Evolutionary conservation across 2,888 invertebrate species (phyloP), one percentile per base, ranked within the genome.

Genomic region (Zaprionus obscuricornis): DNA sequence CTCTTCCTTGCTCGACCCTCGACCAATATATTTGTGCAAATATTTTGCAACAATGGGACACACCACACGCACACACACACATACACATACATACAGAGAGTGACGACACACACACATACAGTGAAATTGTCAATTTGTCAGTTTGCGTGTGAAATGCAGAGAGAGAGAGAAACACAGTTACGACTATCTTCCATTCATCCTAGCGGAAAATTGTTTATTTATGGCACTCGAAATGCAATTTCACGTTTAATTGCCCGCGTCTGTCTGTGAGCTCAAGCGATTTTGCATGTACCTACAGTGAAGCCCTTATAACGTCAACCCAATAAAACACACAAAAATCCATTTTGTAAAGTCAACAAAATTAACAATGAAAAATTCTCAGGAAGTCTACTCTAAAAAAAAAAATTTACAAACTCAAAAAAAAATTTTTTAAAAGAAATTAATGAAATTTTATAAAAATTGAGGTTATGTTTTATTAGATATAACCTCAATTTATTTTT

Each of bases 71-170:
- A 20, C 43, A 22, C 60, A 54, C 52, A 59, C 62, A n/a, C n/a
- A n/a, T n/a, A n/a, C n/a, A n/a, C n/a, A n/a, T n/a, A n/a, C n/a
- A n/a, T n/a, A n/a, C n/a, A n/a, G n/a, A n/a, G n/a, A n/a, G n/a
- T n/a, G n/a, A n/a, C 17, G 26, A 20, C 43, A 22, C 60, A 54
- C 52, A 59, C 62, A n/a, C n/a, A n/a, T n/a, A n/a, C n/a, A n/a
- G n/a, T n/a, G n/a, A 59, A 67, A 74, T 74, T 74, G 74, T 69
- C 66, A 74, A 74, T 74, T 74, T 76, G 74, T 76, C 74, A 72
- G 45, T n/a, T n/a, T n/a, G 71, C 51, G 59, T 65, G 51, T 59
- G 65, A 65, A 70, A 55, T 58, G 58, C 64, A 50, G 46, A 42
- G 69, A 45, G 42, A 26, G 16, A 11, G 36, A 40, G 37, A 49